Evolutionary conservation across 2,888 invertebrate genomes (phyloP).

Genomic region (Xylota sylvarum): DNA sequence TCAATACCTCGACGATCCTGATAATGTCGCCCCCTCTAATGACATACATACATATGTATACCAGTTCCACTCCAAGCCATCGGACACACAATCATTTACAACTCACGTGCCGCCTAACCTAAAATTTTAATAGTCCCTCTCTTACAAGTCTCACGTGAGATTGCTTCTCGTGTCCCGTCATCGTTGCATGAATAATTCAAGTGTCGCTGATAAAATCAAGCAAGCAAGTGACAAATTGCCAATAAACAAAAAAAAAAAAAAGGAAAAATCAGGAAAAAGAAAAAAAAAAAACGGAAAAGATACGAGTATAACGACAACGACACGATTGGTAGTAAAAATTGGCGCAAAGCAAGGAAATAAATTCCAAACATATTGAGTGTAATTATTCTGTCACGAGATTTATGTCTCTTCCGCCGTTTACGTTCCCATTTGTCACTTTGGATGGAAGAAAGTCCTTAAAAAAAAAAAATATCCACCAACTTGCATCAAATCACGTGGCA

Average conservation of each 20-base stretch:
- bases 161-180: background rate
- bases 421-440: too few relatives aligned
- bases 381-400: constrained; percentile 44
- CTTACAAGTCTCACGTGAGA: constrained; percentile 4
- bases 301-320: too few relatives aligned
- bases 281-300: too few relatives aligned
- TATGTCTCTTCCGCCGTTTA: too few relatives aligned
- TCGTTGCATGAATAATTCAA: constrained; percentile 65
- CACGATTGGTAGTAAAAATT: constrained; percentile 22
- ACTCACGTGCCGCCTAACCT: constrained; percentile 28
- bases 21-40: too few relatives aligned
- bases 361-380: constrained; percentile 51
- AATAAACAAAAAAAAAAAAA: constrained; percentile 43
- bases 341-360: constrained; percentile 32
- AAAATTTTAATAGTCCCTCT: background rate
- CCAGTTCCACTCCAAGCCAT: too few relatives aligned
- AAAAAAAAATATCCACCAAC: too few relatives aligned
- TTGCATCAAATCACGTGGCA: too few relatives aligned
- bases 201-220: constrained; percentile 63
- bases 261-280: too few relatives aligned
- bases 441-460: too few relatives aligned
- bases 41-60: too few relatives aligned
- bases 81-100: background rate
- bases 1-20: too few relatives aligned
- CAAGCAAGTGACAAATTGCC: constrained; percentile 70